Evolutionary conservation across 2,797 vertebrate genomes (phyloP).

Genomic region (Lophius americanus): DNA sequence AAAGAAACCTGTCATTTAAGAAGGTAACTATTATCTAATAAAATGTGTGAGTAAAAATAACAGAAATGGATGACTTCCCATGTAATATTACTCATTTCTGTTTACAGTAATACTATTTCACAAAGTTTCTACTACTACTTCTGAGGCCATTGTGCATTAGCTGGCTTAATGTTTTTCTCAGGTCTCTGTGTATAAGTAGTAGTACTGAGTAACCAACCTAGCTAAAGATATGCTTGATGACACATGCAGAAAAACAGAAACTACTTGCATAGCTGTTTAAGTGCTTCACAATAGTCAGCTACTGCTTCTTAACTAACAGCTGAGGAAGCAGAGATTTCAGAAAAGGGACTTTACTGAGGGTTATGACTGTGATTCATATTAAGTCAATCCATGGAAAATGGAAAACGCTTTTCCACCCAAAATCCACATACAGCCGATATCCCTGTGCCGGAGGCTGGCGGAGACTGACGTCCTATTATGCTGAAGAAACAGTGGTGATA

Average conservation of each 20-base stretch:
- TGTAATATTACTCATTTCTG: background rate
- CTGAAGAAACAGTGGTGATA: constrained; percentile 47
- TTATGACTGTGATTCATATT: background rate
- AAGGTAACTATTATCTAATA: constrained; percentile 29
- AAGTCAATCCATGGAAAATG: no score
- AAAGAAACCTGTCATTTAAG: constrained; percentile 33
- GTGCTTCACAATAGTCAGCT: background rate
- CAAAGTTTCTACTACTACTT: no score
- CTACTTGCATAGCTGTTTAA: background rate
- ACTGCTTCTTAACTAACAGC: background rate
- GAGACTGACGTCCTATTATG: constrained; percentile 19
- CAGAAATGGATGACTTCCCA: background rate
- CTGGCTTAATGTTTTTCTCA: background rate
- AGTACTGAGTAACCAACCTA: background rate
- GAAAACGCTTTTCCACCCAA: background rate
- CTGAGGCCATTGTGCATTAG: no score
- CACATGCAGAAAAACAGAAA: constrained; percentile 29
- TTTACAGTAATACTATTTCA: background rate
- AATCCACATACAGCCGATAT: background rate
- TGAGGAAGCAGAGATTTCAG: background rate
- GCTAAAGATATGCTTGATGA: constrained; percentile 18
- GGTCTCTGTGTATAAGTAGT: background rate
- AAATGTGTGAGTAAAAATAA: background rate
- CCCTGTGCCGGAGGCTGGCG: background rate
- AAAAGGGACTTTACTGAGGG: background rate